phyloP scores from a whole-genome alignment of 30 jellyfish, hydroid and myxozoan genomes.

The Cassiopea andromeda region DNA sequence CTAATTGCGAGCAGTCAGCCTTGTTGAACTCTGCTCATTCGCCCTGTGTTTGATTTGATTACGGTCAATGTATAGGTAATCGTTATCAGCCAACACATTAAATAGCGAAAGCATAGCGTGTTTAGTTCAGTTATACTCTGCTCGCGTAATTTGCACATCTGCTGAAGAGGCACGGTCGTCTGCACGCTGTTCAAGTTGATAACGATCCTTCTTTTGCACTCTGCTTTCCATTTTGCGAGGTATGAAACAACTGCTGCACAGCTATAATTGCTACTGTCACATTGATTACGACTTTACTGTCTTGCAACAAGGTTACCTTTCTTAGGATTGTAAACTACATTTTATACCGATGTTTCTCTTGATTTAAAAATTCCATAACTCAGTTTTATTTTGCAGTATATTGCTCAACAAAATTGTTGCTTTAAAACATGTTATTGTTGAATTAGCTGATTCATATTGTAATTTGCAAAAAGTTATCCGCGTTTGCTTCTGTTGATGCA shows the following conservation, averaged over 20 bases:
- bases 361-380: no score
- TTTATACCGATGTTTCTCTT: no score
- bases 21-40: slow-evolving; percentile 16
- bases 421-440: no score
- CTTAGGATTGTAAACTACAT: no score
- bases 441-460: no score
- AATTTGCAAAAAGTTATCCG: no score
- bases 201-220: background rate
- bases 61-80: slow-evolving; percentile 62
- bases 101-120: slow-evolving; percentile 7
- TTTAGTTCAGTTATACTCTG: slow-evolving; percentile 13
- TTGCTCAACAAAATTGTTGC: no score
- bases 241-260: background rate
- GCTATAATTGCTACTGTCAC: background rate
- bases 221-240: background rate
- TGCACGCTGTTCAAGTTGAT: background rate
- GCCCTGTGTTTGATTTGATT: slow-evolving; percentile 41
- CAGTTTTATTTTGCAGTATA: no score
- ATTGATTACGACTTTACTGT: no score
- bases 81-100: slow-evolving; percentile 20
- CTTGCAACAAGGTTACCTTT: no score
- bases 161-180: slow-evolving; percentile 15
- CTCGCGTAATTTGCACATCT: slow-evolving; percentile 17
- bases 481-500: no score
- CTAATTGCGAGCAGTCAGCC: background rate